Evolutionary conservation across 2,113 vertebrate species (phyloP), one percentile per base, ranked within the genome.

Genomic region (Apteryx owenii): DNA sequence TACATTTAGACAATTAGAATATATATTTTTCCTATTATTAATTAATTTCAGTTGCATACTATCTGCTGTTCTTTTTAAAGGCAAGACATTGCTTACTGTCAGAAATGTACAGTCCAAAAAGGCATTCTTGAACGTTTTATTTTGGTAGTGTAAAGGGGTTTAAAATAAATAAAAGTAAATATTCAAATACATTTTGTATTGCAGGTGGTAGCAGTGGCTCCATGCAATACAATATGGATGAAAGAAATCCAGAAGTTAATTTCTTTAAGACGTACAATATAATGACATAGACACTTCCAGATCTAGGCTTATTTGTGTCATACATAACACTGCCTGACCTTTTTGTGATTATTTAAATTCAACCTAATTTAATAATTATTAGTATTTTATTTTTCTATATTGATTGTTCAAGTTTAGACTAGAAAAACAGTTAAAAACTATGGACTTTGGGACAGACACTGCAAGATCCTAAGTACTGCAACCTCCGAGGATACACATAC

Each of bases 81-180:
- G 29, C 46, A 90, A 91, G 92, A 12, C 16, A 46, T 46, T 70
- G 40, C n/a, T 79, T 89, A 26, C 19, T 77, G 33, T 84, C 65
- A 86, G 53, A 93, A 89, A 93, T 44, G 68, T 78, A 69, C 64
- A 94, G 40, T 84, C 73, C 79, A 60, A 81, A 93, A 89, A 54
- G 26, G 42, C 46, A 91, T 65, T 93, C 89, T 75, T 95, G 66
- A 71, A 91, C 79, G 44, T 69, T 96, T 94, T 83, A 91, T 94
- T 96, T 84, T 38, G 42, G 80, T 94, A 93, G 42, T 90, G 56
- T 79, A 91, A 61, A 83, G 44, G 33, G 29, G 42, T 95, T 82
- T 73, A 65, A 94, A 92, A 90, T 77, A 81, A 91, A 77, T 72
- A 81, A 64, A 92, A 73, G 58, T 76, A 84, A 93, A 84, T 95